These are phyloP conservation scores for Parnassius apollo DNA, from an alignment of 2,888 invertebrate species.

Conservation along the genomic window DNA sequence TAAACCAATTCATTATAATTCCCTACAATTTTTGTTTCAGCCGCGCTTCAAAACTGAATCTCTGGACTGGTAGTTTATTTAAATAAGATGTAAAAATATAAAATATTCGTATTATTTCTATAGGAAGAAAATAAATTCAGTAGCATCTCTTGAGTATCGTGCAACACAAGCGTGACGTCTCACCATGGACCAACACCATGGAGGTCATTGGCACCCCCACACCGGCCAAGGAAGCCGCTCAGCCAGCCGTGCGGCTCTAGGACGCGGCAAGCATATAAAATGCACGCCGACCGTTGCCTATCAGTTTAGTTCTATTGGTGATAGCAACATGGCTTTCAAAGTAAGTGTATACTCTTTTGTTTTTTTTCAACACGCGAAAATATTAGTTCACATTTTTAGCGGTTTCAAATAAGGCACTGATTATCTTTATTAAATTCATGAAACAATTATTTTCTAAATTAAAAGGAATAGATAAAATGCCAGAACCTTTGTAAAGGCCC, in stretches of 20 bases:
- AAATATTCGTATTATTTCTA: no score
- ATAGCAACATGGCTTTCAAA: slow-evolving; percentile 38
- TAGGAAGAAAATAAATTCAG: background rate
- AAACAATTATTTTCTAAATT: no score
- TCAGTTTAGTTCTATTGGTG: slow-evolving; percentile 31
- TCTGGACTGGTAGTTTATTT: no score
- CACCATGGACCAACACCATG: slow-evolving; percentile 36
- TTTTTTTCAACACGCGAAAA: background rate
- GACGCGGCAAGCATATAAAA: slow-evolving; percentile 61
- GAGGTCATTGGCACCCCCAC: slow-evolving; percentile 59
- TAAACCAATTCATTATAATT: no score
- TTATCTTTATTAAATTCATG: no score
- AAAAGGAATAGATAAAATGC: no score
- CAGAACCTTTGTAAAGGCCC: no score
- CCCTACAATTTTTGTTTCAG: no score
- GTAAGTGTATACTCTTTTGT: slow-evolving; percentile 34
- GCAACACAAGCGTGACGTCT: slow-evolving; percentile 27
- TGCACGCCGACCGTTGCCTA: slow-evolving; percentile 31
- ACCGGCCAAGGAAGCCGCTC: slow-evolving; percentile 43
- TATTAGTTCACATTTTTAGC: background rate
- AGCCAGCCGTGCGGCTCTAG: slow-evolving; percentile 65
- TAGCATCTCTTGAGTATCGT: slow-evolving; percentile 6
- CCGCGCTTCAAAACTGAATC: no score
- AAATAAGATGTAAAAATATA: no score
- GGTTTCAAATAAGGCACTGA: no score